A percentile compares a stretch with the other conserved stretches of the same genome.
phyloP scores from a whole-genome alignment of 1,140 invertebrate species.

The Mamestra configurata region DNA sequence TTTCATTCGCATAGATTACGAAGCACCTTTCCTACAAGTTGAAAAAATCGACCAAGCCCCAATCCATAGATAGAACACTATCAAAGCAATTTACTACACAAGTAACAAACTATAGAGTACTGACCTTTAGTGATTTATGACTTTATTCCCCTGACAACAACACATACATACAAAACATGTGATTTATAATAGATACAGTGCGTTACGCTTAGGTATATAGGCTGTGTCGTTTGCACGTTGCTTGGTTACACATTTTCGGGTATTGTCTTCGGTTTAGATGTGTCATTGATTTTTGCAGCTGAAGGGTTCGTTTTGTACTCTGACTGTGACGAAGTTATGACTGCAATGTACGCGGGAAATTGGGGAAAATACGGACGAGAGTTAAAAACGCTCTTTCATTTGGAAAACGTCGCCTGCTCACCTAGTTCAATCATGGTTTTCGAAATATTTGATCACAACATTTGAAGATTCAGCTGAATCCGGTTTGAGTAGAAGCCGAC shows the following conservation, averaged over 20 bases:
- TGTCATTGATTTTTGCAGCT: conserved; percentile 33
- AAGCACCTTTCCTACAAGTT: background rate
- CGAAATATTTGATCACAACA: too few species aligned
- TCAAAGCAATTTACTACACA: conserved; percentile 25
- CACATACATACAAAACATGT: conserved; percentile 45
- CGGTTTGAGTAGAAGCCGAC: too few species aligned
- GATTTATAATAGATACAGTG: conserved; percentile 42
- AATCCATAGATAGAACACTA: background rate
- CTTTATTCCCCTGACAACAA: conserved; percentile 44
- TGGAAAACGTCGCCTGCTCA: too few species aligned
- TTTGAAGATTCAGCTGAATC: too few species aligned
- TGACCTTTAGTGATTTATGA: conserved; percentile 51
- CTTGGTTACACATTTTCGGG: conserved; percentile 50
- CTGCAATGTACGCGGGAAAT: background rate
- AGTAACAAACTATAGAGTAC: conserved; percentile 41
- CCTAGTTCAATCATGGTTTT: too few species aligned
- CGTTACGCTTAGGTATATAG: conserved; percentile 39
- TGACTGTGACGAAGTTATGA: conserved; percentile 11
- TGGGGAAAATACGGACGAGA: background rate
- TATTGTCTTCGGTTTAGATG: background rate
- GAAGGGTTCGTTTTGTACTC: background rate
- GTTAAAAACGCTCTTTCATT: too few species aligned
- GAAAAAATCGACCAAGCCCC: conserved; percentile 27
- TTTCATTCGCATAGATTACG: background rate
- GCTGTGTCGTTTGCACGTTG: conserved; percentile 35